Base-by-base conservation (phyloP, 2,888 invertebrate genomes). In the Taphrorychus bicolor region DNA sequence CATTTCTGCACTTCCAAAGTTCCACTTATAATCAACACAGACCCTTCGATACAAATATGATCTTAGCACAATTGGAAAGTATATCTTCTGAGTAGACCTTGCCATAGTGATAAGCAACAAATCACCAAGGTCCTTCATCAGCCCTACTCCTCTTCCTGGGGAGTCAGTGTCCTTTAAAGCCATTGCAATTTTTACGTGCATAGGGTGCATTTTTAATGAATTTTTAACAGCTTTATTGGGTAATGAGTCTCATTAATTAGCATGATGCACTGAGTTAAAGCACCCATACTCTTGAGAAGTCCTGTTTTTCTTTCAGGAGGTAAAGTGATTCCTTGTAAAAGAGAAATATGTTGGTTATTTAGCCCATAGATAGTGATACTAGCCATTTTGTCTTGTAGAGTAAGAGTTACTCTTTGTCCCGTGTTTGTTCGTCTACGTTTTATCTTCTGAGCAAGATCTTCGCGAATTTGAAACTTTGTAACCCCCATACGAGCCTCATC, bases 261-360 rank as follows among this genome's bases (percentile, higher is more conserved):
- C 54, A 54, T 17, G 16, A 54, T 54, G 24, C 54, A 23, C 16
- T 54, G 54, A 4, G 54, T 18, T 5, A 54, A 5, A 5, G 54
- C 23, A 3, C 54, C 54, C n/a, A 54, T 3, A 23, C 54, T 54
- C 16, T 24, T 22, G 3, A 54, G 24, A n/a, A 54, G 5, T 14
- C 54, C 54, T 5, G 54, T 54, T 54, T 7, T 54, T 4, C 54
- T n/a, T 16, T 54, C 54, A 5, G 54, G 54, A 23, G 32, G 32
- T 5, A 54, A 14, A 23, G 54, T 54, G 4, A 54, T 54, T 3
- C 22, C 32, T 16, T 54, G 54, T 7, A 54, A 24, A 4, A 54
- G 24, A 5, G 54, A 24, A n/a, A 54, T 54, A 18, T 54, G 54
- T 16, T 54, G 54, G 24, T 54, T 54, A 5, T 21, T 54, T 23